phyloP scores from a whole-genome alignment of 2,113 vertebrate species.

The Jaculus jaculus region DNA sequence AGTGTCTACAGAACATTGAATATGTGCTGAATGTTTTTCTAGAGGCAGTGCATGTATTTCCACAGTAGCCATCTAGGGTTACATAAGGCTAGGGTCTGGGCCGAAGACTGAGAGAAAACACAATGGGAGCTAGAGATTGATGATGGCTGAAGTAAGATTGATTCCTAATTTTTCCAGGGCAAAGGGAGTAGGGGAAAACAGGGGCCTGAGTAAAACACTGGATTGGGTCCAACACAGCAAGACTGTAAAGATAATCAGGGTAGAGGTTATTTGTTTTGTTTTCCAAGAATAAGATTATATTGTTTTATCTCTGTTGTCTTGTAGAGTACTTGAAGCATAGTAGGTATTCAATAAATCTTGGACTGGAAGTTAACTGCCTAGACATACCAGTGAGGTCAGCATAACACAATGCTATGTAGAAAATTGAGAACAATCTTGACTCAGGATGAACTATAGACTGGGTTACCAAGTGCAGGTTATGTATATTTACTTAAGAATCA shows the following conservation, averaged over 20 bases:
- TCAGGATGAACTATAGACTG: not conserved
- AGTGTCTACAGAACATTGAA: not conserved
- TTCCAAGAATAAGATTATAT: not conserved
- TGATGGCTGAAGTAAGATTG: not conserved
- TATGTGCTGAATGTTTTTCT: not conserved
- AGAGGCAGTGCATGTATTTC: not conserved
- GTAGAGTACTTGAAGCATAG: not conserved
- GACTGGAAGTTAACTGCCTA: not conserved
- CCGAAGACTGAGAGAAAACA: not conserved
- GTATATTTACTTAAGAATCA: conserved; percentile 4
- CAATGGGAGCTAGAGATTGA: not conserved
- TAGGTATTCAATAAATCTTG: conserved; percentile 2
- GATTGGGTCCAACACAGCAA: not conserved
- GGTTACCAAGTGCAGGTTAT: not conserved
- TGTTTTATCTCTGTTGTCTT: conserved; percentile 3
- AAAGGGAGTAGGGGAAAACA: not conserved
- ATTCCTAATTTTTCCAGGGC: not conserved
- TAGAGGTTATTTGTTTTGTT: not conserved
- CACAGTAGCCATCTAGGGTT: not conserved
- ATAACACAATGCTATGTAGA: not conserved
- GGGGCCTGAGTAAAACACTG: not conserved
- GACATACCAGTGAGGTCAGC: not conserved
- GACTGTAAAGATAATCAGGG: not conserved
- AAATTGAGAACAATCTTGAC: not conserved
- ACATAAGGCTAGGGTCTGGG: not conserved